Conservation (phyloP, 2,888 invertebrate species). For the Tipula helvola region DNA sequence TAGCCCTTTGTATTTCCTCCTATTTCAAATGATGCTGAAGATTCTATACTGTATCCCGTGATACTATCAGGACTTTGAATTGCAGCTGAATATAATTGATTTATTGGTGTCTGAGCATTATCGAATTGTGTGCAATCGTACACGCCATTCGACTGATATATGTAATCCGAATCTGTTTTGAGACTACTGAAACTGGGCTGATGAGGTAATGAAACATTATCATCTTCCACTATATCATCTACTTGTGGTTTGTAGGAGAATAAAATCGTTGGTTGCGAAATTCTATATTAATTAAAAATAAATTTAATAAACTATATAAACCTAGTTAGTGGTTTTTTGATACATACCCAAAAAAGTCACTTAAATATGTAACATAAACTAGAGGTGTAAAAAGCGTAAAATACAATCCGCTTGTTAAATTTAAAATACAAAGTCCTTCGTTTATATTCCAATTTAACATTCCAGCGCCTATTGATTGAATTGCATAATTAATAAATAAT, state of each 20-base stretch:
- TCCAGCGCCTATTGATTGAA: slow-evolving; percentile 5
- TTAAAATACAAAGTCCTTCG: slow-evolving; percentile 1
- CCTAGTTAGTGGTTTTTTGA: neutral
- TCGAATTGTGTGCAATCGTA: slow-evolving; percentile 1
- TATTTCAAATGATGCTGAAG: neutral
- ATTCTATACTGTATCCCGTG: slow-evolving; percentile 5
- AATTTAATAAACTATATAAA: neutral
- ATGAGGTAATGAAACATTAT: slow-evolving; percentile 6
- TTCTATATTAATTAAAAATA: neutral
- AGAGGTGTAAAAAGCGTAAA: slow-evolving; percentile 8
- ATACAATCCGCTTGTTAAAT: slow-evolving; percentile 9
- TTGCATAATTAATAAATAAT: neutral
- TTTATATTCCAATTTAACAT: slow-evolving; percentile 6
- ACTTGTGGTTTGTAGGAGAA: slow-evolving; percentile 4
- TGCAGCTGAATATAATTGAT: slow-evolving; percentile 6
- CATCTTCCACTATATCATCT: neutral
- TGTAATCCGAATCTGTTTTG: slow-evolving; percentile 1
- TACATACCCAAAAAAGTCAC: slow-evolving; percentile 10
- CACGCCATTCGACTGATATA: neutral
- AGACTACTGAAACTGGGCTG: neutral
- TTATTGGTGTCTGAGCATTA: slow-evolving; percentile 4
- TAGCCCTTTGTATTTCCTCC: neutral
- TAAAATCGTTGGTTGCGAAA: slow-evolving; percentile 6
- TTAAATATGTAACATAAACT: slow-evolving; percentile 6
- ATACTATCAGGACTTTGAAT: slow-evolving; percentile 6